Base-by-base conservation (phyloP, 2,113 vertebrate species). In the Octodon degus region DNA sequence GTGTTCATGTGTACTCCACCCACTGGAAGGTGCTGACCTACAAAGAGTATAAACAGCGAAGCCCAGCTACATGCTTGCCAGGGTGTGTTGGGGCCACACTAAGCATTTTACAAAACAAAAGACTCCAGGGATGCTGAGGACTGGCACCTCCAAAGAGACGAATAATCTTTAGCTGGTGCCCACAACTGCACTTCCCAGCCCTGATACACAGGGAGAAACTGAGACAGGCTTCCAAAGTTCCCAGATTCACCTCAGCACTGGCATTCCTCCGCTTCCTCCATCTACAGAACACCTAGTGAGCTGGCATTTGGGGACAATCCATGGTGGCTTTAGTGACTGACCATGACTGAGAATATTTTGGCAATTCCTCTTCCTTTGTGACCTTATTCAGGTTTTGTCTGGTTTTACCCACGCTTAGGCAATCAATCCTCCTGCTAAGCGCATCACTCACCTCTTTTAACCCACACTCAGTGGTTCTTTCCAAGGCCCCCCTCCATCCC, bases 21-120 rank as follows among this genome's bases (percentile, higher is more conserved):
- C 6, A 1, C 19, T 1, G 32, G 82, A 32, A 43, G 92, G 16
- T 27, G n/a, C 32, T 14, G 0, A 1, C 3, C 3, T 27, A 17
- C 50, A 34, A 30, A 0, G 24, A 27, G 2, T 43, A 2, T 9
- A 0, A 32, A 32, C 14, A 2, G 60, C 19, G 5, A 37, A 30
- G 0, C 19, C 43, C 8, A 13, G n/a, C 40, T 19, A 27, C 34
- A 22, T 13, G 34, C 84, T 40, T 82, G 40, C 79, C 34, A 1
- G 2, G 3, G 55, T 2, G 20, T 13, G 32, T 19, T 17, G 50
- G 55, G 43, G 55, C 58, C 17, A 32, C 27, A 0, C 10, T 13
- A 6, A 80, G 63, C 65, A 16, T 50, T 10, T 22, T 55, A 40
- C 13, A 53, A 25, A 19, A 53, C 20, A 40, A 74, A 53, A 7